Percentiles rank a stretch among this genome's conserved stretches.
Evolutionary conservation across 2,797 vertebrate species (phyloP).

Genomic region (Girardinus metallicus): DNA sequence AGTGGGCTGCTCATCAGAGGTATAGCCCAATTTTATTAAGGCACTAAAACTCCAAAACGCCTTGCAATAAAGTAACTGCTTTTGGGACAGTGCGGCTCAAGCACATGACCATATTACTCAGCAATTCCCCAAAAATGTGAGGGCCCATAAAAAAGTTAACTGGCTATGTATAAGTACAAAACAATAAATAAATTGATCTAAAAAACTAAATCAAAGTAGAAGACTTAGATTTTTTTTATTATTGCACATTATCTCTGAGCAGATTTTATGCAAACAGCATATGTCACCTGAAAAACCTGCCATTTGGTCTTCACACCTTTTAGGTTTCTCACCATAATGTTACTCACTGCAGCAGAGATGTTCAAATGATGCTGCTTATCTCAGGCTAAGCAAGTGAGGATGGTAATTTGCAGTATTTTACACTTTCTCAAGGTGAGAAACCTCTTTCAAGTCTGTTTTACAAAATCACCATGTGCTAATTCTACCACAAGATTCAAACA

Average conservation of each 20-base stretch:
- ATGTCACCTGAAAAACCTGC: conserved; percentile 33
- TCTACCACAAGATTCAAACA: conserved; percentile 17
- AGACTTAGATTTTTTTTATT: conserved; percentile 13
- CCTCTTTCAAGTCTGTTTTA: not conserved
- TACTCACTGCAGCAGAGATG: conserved; percentile 44
- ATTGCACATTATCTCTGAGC: conserved; percentile 14
- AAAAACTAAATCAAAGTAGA: conserved; percentile 12
- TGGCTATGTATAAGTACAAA: conserved; percentile 18
- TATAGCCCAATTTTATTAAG: conserved; percentile 69
- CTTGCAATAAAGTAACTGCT: conserved; percentile 54
- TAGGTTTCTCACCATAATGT: conserved; percentile 38
- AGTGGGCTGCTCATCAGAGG: conserved; percentile 63
- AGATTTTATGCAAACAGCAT: conserved; percentile 24
- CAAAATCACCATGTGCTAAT: not conserved
- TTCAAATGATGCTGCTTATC: conserved; percentile 36
- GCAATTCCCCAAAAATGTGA: conserved; percentile 35
- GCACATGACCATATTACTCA: conserved; percentile 37
- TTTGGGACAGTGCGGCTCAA: conserved; percentile 47
- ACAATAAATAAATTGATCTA: not conserved
- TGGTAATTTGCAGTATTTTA: conserved; percentile 7
- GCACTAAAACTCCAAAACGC: conserved; percentile 69
- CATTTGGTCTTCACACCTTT: conserved; percentile 45
- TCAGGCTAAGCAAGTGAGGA: conserved; percentile 25
- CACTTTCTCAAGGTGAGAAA: conserved; percentile 10
- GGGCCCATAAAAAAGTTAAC: conserved; percentile 26